phyloP scores from a whole-genome alignment of 2,888 invertebrate genomes.

The Chrysomela aeneicollis region DNA sequence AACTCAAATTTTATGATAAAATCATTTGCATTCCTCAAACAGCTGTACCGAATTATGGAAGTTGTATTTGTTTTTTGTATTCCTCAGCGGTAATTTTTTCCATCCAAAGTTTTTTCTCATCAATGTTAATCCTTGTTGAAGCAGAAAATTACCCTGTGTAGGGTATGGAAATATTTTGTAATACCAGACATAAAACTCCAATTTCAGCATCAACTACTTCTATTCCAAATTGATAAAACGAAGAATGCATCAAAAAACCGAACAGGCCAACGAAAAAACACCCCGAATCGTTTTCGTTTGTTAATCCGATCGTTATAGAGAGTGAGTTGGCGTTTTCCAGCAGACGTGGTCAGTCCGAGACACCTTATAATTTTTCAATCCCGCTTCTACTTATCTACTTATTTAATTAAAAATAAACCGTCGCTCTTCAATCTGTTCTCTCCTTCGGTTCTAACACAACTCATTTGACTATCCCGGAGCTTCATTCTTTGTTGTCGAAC shows the following conservation, averaged over 20 bases:
- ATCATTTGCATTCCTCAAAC: too few relatives aligned
- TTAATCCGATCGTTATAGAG: conserved; percentile 50
- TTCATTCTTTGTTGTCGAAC: neutral
- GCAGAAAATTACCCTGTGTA: too few relatives aligned
- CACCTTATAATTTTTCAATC: conserved; percentile 46
- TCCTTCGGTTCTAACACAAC: conserved; percentile 35
- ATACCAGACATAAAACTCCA: too few relatives aligned
- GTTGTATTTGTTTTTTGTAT: too few relatives aligned
- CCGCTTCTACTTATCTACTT: conserved; percentile 46
- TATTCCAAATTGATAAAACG: neutral
- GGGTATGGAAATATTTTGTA: too few relatives aligned
- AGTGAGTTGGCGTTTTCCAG: conserved; percentile 47
- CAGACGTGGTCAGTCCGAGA: conserved; percentile 25
- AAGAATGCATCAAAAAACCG: neutral
- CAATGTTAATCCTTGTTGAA: too few relatives aligned
- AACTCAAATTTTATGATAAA: too few relatives aligned
- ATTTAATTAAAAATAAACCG: conserved; percentile 46
- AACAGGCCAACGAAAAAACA: conserved; percentile 8
- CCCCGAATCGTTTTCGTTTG: conserved; percentile 28
- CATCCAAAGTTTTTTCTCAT: too few relatives aligned
- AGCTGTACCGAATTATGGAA: too few relatives aligned
- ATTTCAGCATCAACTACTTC: too few relatives aligned
- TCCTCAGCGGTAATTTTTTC: too few relatives aligned
- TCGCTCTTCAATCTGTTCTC: conserved; percentile 35
- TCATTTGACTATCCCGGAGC: conserved; percentile 33